A percentile compares a stretch with the other conserved stretches of the same genome.
These are phyloP conservation scores for Taurulus bubalis DNA, from an alignment of 2,113 vertebrate genomes.

Conservation along the genomic window DNA sequence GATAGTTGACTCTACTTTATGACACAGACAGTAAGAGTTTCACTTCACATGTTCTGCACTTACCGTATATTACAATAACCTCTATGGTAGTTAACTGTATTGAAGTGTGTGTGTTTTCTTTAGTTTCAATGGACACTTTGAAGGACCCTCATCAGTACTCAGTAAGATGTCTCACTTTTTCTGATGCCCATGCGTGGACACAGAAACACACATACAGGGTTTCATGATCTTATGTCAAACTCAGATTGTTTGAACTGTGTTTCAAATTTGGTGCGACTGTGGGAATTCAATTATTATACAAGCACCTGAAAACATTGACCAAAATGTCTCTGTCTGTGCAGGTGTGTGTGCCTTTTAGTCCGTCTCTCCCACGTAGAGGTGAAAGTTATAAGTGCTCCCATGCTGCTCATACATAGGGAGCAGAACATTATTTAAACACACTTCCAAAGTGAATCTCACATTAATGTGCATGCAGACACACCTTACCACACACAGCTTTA, in stretches of 20 bases:
- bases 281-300: constrained; percentile 47
- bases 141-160: constrained; percentile 65
- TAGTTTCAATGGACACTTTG: constrained; percentile 53
- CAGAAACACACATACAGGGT: constrained; percentile 4
- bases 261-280: constrained; percentile 29
- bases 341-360: constrained; percentile 13
- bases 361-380: constrained; percentile 34
- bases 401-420: constrained; percentile 20
- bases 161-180: constrained; percentile 25
- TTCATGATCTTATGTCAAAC: constrained; percentile 17
- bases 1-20: not conserved
- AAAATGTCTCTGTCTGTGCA: constrained; percentile 7
- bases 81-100: constrained; percentile 54
- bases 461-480: constrained; percentile 2
- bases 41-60: constrained; percentile 15
- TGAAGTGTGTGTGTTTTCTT: constrained; percentile 47
- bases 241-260: constrained; percentile 32
- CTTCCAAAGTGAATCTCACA: constrained; percentile 13
- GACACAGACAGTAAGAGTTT: not conserved
- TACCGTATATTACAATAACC: not conserved
- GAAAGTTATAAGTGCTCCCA: constrained; percentile 41
- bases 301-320: constrained; percentile 20
- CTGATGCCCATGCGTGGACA: not conserved
- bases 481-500: not conserved
- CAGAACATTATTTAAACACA: constrained; percentile 16